Evolutionary conservation across 30 jellyfish, hydroid and myxozoan species (phyloP).

Genomic region (Calvadosia cruxmelitensis): DNA sequence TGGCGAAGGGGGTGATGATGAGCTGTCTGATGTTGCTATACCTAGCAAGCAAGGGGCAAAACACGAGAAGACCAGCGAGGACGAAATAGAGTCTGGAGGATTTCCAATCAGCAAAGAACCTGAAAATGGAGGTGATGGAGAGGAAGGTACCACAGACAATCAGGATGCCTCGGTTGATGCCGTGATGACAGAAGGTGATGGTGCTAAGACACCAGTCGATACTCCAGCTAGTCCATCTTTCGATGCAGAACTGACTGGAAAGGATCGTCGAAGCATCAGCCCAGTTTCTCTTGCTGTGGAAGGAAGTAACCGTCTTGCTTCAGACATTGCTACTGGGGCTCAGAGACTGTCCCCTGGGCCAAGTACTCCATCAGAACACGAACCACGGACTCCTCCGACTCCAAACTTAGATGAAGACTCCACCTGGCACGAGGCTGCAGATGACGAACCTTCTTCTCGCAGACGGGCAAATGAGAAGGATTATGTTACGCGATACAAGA

Average conservation of each 20-base stretch:
- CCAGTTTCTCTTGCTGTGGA: not conserved
- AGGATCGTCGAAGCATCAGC: not conserved
- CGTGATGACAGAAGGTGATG: not conserved
- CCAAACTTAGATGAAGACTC: slow-evolving; percentile 65
- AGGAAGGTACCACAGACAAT: not conserved
- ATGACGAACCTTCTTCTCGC: too few species aligned
- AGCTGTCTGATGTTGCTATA: not conserved
- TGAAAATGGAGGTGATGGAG: not conserved
- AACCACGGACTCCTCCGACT: slow-evolving; percentile 57
- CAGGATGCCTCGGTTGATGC: not conserved
- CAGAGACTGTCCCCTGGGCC: too few species aligned
- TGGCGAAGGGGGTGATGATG: not conserved
- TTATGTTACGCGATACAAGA: too few species aligned
- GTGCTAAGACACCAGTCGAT: not conserved
- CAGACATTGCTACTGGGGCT: too few species aligned
- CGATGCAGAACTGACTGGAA: not conserved
- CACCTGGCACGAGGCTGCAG: slow-evolving; percentile 2
- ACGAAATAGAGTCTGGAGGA: not conserved
- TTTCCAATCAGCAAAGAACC: slow-evolving; percentile 4
- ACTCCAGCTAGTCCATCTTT: not conserved
- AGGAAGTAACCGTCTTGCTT: not conserved
- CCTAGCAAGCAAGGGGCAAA: not conserved
- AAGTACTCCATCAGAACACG: not conserved
- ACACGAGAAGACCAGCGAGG: slow-evolving; percentile 2
- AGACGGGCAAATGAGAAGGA: not conserved